Base-by-base conservation (phyloP, 2,113 vertebrate species). In the Micromys minutus region DNA sequence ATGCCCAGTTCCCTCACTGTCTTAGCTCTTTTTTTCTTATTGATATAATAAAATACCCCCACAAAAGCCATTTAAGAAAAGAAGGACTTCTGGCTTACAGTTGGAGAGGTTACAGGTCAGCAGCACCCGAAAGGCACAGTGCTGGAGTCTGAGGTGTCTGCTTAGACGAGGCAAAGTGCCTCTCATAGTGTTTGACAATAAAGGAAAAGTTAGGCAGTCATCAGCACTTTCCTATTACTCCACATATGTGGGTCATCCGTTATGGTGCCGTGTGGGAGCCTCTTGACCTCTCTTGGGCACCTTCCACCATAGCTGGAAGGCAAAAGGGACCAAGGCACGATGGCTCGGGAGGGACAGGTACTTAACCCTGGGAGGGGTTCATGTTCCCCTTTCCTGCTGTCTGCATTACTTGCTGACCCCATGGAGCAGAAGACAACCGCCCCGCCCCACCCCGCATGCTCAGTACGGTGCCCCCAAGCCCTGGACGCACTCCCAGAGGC, bases 381-480 rank as follows among this genome's bases (percentile, higher is more conserved):
- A 42, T 47, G 36, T 13, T 92, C 94, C 84, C 94, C 84, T 97
- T 96, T 89, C 98, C 72, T 89, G 83, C 85, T 10, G 75, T 52
- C 42, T n/a, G 93, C 94, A 98, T 98, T 98, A 96, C 95, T 97
- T 39, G 9, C 76, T 69, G 87, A 96, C 97, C 98, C 96, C 22
- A 29, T 36, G 97, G 52, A 97, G 95, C 57, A 47, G 97, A 90
- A 97, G 95, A 96, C 97, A 98, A 97, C 93, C 19, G 21, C n/a
- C 11, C 52, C 19, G 36, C 2, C 0, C 97, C 90, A 72, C 90
- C 95, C 69, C 95, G 97, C 96, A 96, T 97, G 97, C 98, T 97
- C 84, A 69, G 98, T 98, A 97, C 98, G 97, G 97, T 97, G 97
- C 97, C 94, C 97, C 97, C 97, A 97, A 87, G 97, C 94, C 98